Evolutionary conservation across 2,113 vertebrate species (phyloP).

Genomic region (Cygnus atratus): DNA sequence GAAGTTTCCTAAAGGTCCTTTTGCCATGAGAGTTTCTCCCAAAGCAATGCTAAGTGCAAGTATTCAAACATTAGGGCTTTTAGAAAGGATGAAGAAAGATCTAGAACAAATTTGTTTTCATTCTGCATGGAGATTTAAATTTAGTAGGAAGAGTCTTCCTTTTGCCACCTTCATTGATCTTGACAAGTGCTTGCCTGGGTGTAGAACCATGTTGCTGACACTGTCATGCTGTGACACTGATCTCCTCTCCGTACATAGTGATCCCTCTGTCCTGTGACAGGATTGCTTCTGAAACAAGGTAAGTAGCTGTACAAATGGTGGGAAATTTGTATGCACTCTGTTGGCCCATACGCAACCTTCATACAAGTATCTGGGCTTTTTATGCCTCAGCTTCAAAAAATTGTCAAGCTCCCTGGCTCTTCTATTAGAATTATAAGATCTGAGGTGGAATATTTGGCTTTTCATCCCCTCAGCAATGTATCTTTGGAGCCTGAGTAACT

Average conservation of each 20-base stretch:
- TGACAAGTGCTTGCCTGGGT: not conserved
- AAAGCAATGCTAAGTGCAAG: not conserved
- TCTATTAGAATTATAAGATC: not conserved
- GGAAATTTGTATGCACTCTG: not conserved
- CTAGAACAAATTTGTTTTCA: not conserved
- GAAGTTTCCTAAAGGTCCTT: not conserved
- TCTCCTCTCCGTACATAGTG: rapidly evolving
- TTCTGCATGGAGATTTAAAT: not conserved
- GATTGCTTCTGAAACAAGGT: not conserved
- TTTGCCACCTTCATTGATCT: not conserved
- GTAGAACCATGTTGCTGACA: not conserved
- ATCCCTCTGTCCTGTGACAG: not conserved
- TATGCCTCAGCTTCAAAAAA: not conserved
- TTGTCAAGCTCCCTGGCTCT: not conserved
- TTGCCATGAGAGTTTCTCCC: not conserved
- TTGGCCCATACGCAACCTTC: not conserved
- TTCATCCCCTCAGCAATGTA: rapidly evolving
- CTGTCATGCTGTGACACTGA: not conserved
- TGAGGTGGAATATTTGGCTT: not conserved
- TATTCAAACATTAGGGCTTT: not conserved
- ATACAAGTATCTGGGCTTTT: not conserved
- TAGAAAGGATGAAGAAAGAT: not conserved
- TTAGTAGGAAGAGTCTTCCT: not conserved
- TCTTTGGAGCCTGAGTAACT: not conserved
- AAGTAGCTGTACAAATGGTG: not conserved